A percentile compares a stretch with the other conserved stretches of the same genome.
phyloP scores from a whole-genome alignment of 2,113 vertebrate genomes.

The Odocoileus hemionus region DNA sequence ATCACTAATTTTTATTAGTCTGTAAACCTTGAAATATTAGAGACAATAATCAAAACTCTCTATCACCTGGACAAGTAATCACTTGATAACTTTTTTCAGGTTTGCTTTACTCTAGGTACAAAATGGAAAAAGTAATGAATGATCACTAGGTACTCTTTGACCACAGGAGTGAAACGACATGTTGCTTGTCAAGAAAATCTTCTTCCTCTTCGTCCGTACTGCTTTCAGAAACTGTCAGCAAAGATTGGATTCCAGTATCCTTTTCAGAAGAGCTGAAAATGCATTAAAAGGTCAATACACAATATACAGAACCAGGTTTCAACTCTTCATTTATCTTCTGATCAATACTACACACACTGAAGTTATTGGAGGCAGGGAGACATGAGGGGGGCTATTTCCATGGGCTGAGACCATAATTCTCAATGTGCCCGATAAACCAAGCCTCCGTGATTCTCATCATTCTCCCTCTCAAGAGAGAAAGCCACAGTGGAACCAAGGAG shows the following conservation, averaged over 20 bases:
- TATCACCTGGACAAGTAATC: neutral
- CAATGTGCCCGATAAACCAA: neutral
- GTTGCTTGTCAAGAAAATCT: constrained; percentile 50
- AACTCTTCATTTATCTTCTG: constrained; percentile 45
- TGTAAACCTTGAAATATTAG: constrained; percentile 13
- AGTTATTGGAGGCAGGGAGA: neutral
- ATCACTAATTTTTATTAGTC: constrained; percentile 49
- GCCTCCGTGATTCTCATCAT: neutral
- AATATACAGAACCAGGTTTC: constrained; percentile 24
- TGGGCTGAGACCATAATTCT: neutral
- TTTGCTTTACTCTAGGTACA: constrained; percentile 15
- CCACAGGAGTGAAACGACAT: neutral
- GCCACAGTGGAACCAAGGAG: neutral
- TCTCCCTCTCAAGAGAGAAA: neutral
- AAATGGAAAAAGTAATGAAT: neutral
- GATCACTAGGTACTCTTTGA: neutral
- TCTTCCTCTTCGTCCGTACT: constrained; percentile 50
- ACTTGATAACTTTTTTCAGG: neutral
- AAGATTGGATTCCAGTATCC: constrained; percentile 10
- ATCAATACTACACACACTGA: neutral
- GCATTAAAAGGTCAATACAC: constrained; percentile 59
- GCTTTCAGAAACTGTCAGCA: constrained; percentile 34
- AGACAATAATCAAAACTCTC: constrained; percentile 37
- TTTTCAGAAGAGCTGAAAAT: constrained; percentile 58
- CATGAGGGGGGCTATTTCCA: neutral